A percentile compares a stretch with the other conserved stretches of the same genome.
Conservation (phyloP, 2,797 vertebrate genomes). For the Brachyalestes nurse region DNA sequence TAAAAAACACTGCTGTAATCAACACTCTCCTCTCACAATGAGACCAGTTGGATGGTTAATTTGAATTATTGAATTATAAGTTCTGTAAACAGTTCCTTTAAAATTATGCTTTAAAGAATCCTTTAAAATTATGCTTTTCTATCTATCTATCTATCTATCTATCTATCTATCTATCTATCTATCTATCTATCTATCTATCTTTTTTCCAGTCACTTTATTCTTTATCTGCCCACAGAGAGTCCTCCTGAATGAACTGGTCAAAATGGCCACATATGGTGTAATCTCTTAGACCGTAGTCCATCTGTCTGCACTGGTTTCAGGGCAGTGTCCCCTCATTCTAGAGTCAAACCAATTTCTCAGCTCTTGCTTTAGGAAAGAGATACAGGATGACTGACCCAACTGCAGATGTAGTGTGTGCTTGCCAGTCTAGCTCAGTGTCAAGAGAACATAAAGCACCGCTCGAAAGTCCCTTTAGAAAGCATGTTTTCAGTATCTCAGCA, state of each 20-base stretch:
- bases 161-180: no score
- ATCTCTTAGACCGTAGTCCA: not conserved
- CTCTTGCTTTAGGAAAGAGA: not conserved
- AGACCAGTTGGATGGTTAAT: no score
- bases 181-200: no score
- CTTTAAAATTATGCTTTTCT: not conserved
- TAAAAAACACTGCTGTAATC: no score
- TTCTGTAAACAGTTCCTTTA: no score
- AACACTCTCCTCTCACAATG: no score
- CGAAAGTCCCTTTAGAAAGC: not conserved
- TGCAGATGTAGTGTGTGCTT: not conserved
- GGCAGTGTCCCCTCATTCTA: not conserved
- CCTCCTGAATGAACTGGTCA: not conserved
- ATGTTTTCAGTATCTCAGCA: not conserved
- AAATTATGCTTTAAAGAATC: no score
- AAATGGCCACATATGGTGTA: not conserved
- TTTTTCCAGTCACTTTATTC: no score
- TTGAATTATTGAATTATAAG: no score
- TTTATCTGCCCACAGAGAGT: not conserved
- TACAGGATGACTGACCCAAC: not conserved
- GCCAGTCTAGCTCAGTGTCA: constrained; percentile 6
- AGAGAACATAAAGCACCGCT: not conserved
- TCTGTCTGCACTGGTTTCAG: not conserved
- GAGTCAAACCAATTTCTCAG: constrained; percentile 11
- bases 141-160: not conserved